Evolutionary conservation across 2,113 vertebrate genomes (phyloP), one percentile per base, ranked within the genome.

Genomic region (Heterochromis multidens): DNA sequence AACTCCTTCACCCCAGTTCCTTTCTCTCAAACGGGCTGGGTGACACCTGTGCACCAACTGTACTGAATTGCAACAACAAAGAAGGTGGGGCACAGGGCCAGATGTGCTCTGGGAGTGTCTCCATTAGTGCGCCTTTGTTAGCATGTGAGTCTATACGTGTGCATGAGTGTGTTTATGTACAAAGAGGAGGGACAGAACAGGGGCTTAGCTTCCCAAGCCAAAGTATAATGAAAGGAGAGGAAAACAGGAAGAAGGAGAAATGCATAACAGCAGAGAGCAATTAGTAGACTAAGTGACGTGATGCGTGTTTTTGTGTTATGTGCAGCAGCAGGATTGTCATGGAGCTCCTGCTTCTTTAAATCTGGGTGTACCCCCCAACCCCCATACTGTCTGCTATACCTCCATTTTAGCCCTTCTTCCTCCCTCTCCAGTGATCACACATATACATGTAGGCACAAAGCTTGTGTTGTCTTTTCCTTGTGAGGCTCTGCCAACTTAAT

Each of bases 221-320:
- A 93, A 88, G 84, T 88, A 88, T 77, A 85, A 72, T 87, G 88
- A 82, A 87, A 88, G 60, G 81, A 82, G 82, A 94, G 43, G 83
- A 94, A 94, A 93, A 95, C 94, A 95, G 94, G 94, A 95, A 96
- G 90, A 92, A 83, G 88, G 79, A 91, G 93, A 92, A 95, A 92
- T 85, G 77, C 90, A 91, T 88, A 93, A 93, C 93, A 94, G 93
- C 92, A 88, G 92, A 87, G 79, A 92, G 90, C 90, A 92, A 95
- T 95, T 94, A 95, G 91, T 76, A 70, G 89, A 85, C 67, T 23
- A 87, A 87, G 80, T 94, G 90, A 94, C 43, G 83, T 91, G 90
- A 91, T 90, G 87, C 78, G 79, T 82, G 88, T 91, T 54, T 85
- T 79, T 65, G 63, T 49, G 61, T 33, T 23, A 35, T 52, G 31